phyloP scores from a whole-genome alignment of 1,140 invertebrate genomes.

The Hestina assimilis region DNA sequence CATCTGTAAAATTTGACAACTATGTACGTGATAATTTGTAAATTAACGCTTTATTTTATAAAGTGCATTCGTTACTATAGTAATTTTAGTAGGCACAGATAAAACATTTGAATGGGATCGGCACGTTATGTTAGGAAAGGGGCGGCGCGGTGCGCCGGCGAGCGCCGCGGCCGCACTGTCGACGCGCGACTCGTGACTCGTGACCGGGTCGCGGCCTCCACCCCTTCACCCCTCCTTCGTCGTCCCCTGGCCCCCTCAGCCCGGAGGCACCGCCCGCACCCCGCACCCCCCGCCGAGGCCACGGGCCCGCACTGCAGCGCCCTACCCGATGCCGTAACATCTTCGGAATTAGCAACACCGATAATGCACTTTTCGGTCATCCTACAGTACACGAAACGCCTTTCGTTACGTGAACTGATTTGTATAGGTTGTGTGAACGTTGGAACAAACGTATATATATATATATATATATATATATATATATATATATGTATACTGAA shows the following conservation, averaged over 20 bases:
- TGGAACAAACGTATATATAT: neutral
- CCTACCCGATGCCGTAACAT: constrained; percentile 69
- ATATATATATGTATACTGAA: too few species aligned
- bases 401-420: neutral
- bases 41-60: constrained; percentile 3
- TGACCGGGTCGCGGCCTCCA: constrained; percentile 63
- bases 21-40: constrained; percentile 1
- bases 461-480: too few species aligned
- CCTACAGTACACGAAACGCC: constrained; percentile 6
- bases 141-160: constrained; percentile 55
- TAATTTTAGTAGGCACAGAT: neutral
- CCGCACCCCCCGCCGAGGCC: constrained; percentile 33
- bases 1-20: constrained; percentile 27
- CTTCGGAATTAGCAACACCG: constrained; percentile 62
- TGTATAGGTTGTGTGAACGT: neutral
- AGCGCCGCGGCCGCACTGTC: constrained; percentile 68
- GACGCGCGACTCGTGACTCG: constrained; percentile 58
- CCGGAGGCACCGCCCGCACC: constrained; percentile 23
- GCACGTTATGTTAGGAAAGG: neutral
- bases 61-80: neutral
- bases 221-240: constrained; percentile 26
- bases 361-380: constrained; percentile 60
- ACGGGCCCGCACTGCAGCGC: constrained; percentile 67
- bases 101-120: neutral
- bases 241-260: constrained; percentile 18